Percentiles rank a stretch among this genome's conserved stretches.
Conservation (phyloP, 2,888 invertebrate genomes). For the Dione vanillae region DNA sequence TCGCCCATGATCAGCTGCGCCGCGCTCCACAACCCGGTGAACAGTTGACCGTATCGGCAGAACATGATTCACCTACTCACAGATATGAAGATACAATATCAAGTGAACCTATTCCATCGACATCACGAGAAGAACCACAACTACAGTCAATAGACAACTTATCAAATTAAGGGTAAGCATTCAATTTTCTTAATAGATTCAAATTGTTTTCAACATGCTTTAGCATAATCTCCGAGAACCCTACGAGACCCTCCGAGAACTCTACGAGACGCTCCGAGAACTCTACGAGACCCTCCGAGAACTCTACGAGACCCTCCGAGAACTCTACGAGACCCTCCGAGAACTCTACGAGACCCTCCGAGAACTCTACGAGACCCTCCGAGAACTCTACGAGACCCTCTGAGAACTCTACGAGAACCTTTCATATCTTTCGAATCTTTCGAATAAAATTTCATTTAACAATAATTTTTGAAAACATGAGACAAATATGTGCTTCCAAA, state of each 20-base stretch:
- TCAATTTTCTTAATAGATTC: too few species aligned
- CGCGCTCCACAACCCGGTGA: slow-evolving; percentile 44
- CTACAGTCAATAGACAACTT: not conserved
- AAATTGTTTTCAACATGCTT: not conserved
- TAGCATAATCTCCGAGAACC: slow-evolving; percentile 2
- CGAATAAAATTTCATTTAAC: too few species aligned
- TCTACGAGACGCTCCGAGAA: not conserved
- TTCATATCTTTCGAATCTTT: too few species aligned
- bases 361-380: too few species aligned
- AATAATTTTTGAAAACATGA: too few species aligned
- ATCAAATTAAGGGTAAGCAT: slow-evolving; percentile 8
- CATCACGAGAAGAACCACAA: not conserved
- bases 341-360: too few species aligned
- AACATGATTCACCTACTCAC: not conserved
- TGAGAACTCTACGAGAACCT: too few species aligned
- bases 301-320: too few species aligned
- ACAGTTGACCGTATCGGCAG: slow-evolving; percentile 42
- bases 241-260: not conserved
- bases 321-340: too few species aligned
- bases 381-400: too few species aligned
- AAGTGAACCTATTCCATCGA: slow-evolving; percentile 11
- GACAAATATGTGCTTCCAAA: too few species aligned
- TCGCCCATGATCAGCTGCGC: slow-evolving; percentile 48
- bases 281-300: not conserved
- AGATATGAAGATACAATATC: slow-evolving; percentile 1